phyloP scores from a whole-genome alignment of 1,140 invertebrate species.

The Drosophila pachea region DNA sequence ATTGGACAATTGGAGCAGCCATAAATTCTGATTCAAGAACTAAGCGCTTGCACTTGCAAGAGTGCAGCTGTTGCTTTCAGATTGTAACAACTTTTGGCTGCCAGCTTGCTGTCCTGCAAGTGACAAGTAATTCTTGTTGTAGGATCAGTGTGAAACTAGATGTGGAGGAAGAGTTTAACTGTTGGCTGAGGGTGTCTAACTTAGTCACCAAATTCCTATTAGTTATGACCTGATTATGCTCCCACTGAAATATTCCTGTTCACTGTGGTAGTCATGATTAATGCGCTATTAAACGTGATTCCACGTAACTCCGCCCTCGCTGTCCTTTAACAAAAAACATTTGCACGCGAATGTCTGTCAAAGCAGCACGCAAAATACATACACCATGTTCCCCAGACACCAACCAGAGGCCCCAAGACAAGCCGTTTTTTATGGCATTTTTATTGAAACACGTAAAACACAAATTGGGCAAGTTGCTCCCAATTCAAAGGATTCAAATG shows the following conservation, averaged over 20 bases:
- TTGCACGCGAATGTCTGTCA: slow-evolving; percentile 55
- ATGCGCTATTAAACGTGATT: slow-evolving; percentile 65
- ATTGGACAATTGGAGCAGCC: slow-evolving; percentile 40
- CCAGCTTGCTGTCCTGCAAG: slow-evolving; percentile 23
- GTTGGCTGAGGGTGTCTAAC: slow-evolving; percentile 31
- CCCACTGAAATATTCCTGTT: slow-evolving; percentile 10
- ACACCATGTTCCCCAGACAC: slow-evolving; percentile 9
- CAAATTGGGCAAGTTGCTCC: slow-evolving; percentile 55
- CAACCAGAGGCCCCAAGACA: slow-evolving; percentile 26
- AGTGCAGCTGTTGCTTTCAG: too few species aligned
- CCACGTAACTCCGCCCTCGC: slow-evolving; percentile 3
- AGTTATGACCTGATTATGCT: slow-evolving; percentile 57
- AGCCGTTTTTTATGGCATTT: slow-evolving; percentile 65
- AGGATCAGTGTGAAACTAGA: slow-evolving; percentile 25
- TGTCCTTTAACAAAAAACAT: slow-evolving; percentile 32
- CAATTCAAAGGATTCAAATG: background rate
- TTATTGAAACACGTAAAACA: slow-evolving; percentile 72
- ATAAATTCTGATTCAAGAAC: slow-evolving; percentile 50
- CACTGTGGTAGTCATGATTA: slow-evolving; percentile 49
- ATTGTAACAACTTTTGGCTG: slow-evolving; percentile 14
- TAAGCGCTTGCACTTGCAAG: background rate
- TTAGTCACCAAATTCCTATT: slow-evolving; percentile 51
- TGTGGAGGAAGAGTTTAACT: slow-evolving; percentile 2
- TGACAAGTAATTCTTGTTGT: slow-evolving; percentile 44
- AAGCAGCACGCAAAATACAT: slow-evolving; percentile 43